Percentiles rank a stretch among this genome's conserved stretches.
Evolutionary conservation across 2,888 invertebrate genomes (phyloP).

Genomic region (Cactoblastis cactorum): DNA sequence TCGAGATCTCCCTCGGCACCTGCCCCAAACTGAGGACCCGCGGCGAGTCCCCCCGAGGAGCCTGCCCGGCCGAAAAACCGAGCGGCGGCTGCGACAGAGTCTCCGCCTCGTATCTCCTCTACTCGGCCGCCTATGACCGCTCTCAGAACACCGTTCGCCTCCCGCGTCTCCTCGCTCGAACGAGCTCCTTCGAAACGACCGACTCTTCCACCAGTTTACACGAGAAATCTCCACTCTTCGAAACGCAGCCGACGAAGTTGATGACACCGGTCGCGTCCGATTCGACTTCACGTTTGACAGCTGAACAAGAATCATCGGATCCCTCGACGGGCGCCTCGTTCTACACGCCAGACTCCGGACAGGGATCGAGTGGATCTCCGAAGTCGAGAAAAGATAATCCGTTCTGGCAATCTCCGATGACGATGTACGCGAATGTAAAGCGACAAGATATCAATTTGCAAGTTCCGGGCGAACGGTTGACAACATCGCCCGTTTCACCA

Average conservation of each 20-base stretch:
- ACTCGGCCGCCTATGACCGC: slow-evolving; percentile 31
- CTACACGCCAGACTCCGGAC: slow-evolving; percentile 13
- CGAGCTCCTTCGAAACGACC: slow-evolving; percentile 3
- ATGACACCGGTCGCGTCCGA: neutral
- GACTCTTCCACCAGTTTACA: neutral
- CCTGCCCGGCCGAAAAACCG: slow-evolving; percentile 38
- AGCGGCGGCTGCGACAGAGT: slow-evolving; percentile 32
- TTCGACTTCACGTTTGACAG: neutral
- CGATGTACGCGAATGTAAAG: slow-evolving; percentile 30
- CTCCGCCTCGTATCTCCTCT: slow-evolving; percentile 41
- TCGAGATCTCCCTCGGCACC: slow-evolving; percentile 41
- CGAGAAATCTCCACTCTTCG: neutral
- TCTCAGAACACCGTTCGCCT: neutral
- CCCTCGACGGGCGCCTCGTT: slow-evolving; percentile 15
- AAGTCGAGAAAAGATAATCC: slow-evolving; percentile 12
- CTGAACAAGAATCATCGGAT: slow-evolving; percentile 12
- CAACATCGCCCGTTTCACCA: slow-evolving; percentile 18
- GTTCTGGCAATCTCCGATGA: slow-evolving; percentile 31
- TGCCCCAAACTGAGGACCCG: slow-evolving; percentile 35
- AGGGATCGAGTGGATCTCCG: neutral
- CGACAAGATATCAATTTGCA: slow-evolving; percentile 9
- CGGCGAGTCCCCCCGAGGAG: slow-evolving; percentile 14
- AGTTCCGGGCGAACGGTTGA: neutral
- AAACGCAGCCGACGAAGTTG: neutral
- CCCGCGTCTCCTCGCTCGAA: neutral